phyloP scores from a whole-genome alignment of 2,113 vertebrate genomes.

The Laticauda laticaudata region DNA sequence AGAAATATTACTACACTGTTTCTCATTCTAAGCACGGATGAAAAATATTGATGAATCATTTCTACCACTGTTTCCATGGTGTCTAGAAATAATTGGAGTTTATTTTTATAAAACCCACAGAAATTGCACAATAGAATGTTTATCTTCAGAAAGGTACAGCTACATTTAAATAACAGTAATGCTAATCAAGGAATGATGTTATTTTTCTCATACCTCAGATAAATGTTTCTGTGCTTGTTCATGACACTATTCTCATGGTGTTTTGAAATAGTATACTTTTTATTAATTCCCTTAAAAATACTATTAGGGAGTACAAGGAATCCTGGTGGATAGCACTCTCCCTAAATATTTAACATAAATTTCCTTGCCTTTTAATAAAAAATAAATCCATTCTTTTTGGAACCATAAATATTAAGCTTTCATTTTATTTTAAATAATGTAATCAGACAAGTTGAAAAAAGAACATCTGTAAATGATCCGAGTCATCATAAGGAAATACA shows the following conservation, averaged over 20 bases:
- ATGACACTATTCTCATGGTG: neutral
- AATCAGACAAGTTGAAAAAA: neutral
- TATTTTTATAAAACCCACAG: neutral
- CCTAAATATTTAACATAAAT: neutral
- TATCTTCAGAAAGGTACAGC: neutral
- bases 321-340: neutral
- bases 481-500: neutral
- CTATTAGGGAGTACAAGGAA: neutral
- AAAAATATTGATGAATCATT: constrained; percentile 2
- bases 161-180: constrained; percentile 21
- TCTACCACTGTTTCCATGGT: neutral
- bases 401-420: neutral
- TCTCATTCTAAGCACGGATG: neutral
- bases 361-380: neutral
- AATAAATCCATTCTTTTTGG: neutral
- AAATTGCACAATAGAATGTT: constrained; percentile 2
- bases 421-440: neutral
- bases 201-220: neutral
- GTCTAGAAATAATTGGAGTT: neutral
- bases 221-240: constrained; percentile 6
- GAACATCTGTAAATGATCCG: neutral
- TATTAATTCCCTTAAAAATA: constrained; percentile 5
- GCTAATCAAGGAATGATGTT: neutral
- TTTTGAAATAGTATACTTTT: constrained; percentile 4
- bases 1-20: neutral